Conservation (phyloP, 1,140 invertebrate species). For the Temnothorax longispinosus region DNA sequence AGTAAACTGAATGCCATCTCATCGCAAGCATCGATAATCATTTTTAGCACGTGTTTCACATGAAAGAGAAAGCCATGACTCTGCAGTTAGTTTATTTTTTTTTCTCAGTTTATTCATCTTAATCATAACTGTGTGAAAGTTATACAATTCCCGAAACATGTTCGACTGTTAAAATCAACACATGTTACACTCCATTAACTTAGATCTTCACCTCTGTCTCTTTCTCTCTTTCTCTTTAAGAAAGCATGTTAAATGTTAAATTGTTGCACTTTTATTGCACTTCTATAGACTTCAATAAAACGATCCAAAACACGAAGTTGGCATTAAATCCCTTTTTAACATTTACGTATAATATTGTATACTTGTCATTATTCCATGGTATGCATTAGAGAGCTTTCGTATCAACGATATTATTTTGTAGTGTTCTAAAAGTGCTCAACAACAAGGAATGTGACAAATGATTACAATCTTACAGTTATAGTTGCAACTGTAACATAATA, state of each 20-base stretch:
- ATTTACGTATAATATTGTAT: slow-evolving; percentile 38
- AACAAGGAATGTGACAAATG: slow-evolving; percentile 24
- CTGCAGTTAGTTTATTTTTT: slow-evolving; percentile 33
- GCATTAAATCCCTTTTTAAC: slow-evolving; percentile 55
- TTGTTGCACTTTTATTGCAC: slow-evolving; percentile 54
- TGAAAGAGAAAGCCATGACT: slow-evolving; percentile 38
- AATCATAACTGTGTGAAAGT: slow-evolving; percentile 37
- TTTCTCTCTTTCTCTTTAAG: slow-evolving; percentile 37
- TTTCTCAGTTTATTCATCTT: slow-evolving; percentile 42
- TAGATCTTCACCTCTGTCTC: slow-evolving; percentile 23
- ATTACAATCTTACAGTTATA: slow-evolving; percentile 9
- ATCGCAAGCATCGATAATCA: slow-evolving; percentile 35
- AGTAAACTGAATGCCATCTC: slow-evolving; percentile 43
- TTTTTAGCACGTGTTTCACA: slow-evolving; percentile 45
- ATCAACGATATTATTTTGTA: slow-evolving; percentile 51
- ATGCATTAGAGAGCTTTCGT: slow-evolving; percentile 49
- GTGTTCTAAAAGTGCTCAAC: slow-evolving; percentile 40
- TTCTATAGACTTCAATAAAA: slow-evolving; percentile 36
- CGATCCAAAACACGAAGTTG: slow-evolving; percentile 25
- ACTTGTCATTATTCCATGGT: not conserved
- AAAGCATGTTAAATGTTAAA: slow-evolving; percentile 68
- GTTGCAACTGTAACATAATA: slow-evolving; percentile 26
- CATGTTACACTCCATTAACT: slow-evolving; percentile 41
- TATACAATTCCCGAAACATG: slow-evolving; percentile 22
- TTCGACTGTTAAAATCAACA: slow-evolving; percentile 46